Percentiles rank a stretch among this genome's conserved stretches.
Evolutionary conservation across 2,888 invertebrate species (phyloP).

Genomic region (Drosophila nigritarsus): DNA sequence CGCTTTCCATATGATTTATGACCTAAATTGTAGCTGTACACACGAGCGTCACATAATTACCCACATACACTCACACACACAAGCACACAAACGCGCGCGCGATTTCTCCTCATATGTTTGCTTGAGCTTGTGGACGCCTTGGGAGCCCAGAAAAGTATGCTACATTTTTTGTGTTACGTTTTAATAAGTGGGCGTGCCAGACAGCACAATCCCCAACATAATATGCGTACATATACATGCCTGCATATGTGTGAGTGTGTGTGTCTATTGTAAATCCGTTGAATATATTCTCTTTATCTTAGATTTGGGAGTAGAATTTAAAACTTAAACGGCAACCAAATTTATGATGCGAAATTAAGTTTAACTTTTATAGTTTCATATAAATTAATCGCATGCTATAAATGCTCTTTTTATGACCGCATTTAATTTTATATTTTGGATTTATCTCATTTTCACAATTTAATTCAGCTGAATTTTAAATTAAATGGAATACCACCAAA

Average conservation of each 20-base stretch:
- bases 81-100: not conserved
- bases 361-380: not conserved
- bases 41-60: slow-evolving; percentile 49
- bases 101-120: slow-evolving; percentile 10
- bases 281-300: not conserved
- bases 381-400: not conserved
- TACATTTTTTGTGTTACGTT: slow-evolving; percentile 66
- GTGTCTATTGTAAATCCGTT: not conserved
- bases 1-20: slow-evolving; percentile 79
- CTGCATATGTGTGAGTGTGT: not conserved
- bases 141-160: slow-evolving; percentile 62
- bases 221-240: not conserved
- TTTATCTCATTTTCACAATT: not conserved
- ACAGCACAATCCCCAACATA: slow-evolving; percentile 19
- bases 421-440: not conserved
- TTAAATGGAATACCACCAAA: not conserved
- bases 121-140: slow-evolving; percentile 32
- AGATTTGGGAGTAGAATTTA: not conserved
- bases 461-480: not conserved
- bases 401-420: not conserved
- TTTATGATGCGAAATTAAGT: not conserved
- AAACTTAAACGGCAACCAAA: not conserved
- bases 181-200: slow-evolving; percentile 55
- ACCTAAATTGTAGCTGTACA: slow-evolving; percentile 68
- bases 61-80: slow-evolving; percentile 25